Conservation (phyloP, 2,888 invertebrate species). For the Amorpha juglandis region DNA sequence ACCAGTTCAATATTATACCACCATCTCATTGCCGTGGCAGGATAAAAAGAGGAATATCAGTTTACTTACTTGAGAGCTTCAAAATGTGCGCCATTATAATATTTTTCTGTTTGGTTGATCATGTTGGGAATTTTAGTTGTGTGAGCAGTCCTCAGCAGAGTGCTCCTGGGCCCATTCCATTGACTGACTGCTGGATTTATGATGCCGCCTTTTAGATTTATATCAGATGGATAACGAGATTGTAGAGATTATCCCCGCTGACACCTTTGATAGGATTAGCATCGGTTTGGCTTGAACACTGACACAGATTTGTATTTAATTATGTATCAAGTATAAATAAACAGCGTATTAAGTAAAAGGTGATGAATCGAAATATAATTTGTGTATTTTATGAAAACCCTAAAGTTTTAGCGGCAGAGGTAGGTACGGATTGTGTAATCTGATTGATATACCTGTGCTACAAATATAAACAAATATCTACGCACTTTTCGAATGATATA, state of each 20-base stretch:
- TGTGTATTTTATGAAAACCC: not conserved
- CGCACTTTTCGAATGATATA: no score
- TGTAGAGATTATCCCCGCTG: constrained; percentile 67
- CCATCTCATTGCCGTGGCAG: no score
- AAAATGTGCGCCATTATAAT: constrained; percentile 69
- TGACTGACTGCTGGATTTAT: constrained; percentile 74
- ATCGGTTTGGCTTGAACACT: constrained; percentile 59
- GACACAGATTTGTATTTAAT: constrained; percentile 69
- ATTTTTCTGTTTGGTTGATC: constrained; percentile 67
- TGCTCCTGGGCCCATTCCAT: constrained; percentile 64
- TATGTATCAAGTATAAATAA: constrained; percentile 34
- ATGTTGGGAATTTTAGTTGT: constrained; percentile 51
- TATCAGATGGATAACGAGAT: constrained; percentile 72
- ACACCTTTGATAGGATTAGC: constrained; percentile 76
- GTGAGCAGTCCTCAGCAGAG: constrained; percentile 82
- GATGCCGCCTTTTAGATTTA: constrained; percentile 55
- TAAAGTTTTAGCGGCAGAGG: not conserved
- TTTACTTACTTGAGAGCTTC: constrained; percentile 69
- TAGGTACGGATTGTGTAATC: no score
- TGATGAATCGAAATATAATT: not conserved
- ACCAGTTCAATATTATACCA: no score
- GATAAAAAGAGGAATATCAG: not conserved
- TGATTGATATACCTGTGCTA: not conserved
- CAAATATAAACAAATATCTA: no score
- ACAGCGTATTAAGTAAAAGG: constrained; percentile 4